Evolutionary conservation across 2,888 invertebrate genomes (phyloP), one percentile per base, ranked within the genome.

Genomic region (Hedya salicella): DNA sequence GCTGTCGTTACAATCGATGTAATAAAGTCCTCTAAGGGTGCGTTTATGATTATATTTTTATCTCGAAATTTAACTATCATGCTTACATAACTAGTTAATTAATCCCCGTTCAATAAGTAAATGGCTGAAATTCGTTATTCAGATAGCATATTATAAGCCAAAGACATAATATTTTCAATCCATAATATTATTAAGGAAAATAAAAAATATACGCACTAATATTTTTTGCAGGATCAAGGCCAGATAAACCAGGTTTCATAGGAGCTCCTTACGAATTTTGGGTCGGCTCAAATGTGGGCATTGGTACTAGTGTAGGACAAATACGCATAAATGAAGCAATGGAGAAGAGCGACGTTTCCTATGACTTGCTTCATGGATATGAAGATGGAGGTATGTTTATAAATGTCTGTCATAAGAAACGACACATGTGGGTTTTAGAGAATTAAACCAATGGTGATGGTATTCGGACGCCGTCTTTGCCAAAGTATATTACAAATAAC

Each of bases 211-310:
- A 25, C 25, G 25, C 25, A 25, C 6, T 0, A 25, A 25, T 3
- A n/a, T 19, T 48, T 69, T 63, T 83, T 83, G 63, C 70, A 94
- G 94, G 91, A 49, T 81, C 86, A 48, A 87, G 86, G 75, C 82
- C 88, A 50, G 94, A 94, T 57, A 92, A 92, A 39, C 96, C 97
- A 1, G 96, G 96, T 77, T 97, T 97, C 73, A 92, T 97, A 19
- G 97, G 97, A 25, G 95, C 97, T 0, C 97, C 97, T 0, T 97
- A 97, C 75, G 97, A 97, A 78, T 97, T 97, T 82, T 97, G 97
- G 97, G 97, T 97, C 32, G 97, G 97, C 0, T 95, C 95, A n/a
- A 96, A 96, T 77, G 97, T 96, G 4, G 95, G 95, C 0, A 93
- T 97, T 69, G 97, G 97, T 8, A 96, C 97, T 0, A 97, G 96